Evolutionary conservation across 2,113 vertebrate genomes (phyloP), one percentile per base, ranked within the genome.

Genomic region (Verasper variegatus): DNA sequence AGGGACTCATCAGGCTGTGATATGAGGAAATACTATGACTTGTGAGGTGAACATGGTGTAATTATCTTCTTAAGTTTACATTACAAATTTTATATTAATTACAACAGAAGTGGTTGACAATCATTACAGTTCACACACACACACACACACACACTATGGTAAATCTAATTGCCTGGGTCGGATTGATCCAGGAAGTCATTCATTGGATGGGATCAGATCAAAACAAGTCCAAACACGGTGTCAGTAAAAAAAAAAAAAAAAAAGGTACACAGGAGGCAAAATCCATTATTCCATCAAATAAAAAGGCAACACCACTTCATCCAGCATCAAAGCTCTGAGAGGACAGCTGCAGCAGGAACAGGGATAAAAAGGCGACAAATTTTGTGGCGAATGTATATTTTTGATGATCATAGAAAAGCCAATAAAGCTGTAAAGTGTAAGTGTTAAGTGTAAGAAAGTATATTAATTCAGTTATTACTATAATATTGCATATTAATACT

Each of bases 301-400:
- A 86, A 86, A 83, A 86, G 68, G 85, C 66, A 37, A 55, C 24
- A 7, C 37, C 47, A 54, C 83, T 78, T 80, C 52, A 74, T 68
- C 82, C 51, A 87, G 69, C 81, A 87, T 91, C 88, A 92, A 88
- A 90, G 79, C 63, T 42, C 59, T 62, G 61, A 86, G 37, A 20
- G 45, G 45, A 85, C 82, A 90, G 76, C 84, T 88, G 78, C 56
- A 31, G 10, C 11, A 26, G 57, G 73, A 61, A 31, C 55, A 68
- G 47, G n/a, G 64, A 69, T 17, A 56, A 57, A 54, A 35, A 40
- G 24, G 20, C 24, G 7, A 2, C 18, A 56, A 52, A 59, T 17
- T 49, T 3, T n/a, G 20, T 49, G 47, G 56, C 0, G 20, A 17
- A 9, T 52, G 31, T 31, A 31, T 31, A 7, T 31, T 6, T 31